Base-by-base conservation (phyloP, 1,140 invertebrate species). In the Hyposmocoma kahamanoa region DNA sequence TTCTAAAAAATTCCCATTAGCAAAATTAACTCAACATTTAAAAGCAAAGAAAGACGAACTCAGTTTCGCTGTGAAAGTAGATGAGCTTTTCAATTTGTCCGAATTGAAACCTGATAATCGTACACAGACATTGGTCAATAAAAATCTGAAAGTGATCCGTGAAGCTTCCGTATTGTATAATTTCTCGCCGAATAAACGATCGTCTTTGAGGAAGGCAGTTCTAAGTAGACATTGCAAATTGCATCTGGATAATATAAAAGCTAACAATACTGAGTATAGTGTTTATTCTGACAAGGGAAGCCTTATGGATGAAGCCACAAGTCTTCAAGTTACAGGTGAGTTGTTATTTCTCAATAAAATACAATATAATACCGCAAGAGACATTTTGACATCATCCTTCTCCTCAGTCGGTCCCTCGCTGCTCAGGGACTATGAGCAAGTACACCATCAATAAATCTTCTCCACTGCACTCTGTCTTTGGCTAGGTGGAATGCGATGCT, bases 251-350 rank as follows among this genome's bases (percentile, higher is more conserved):
- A 45, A 39, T 17, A 30, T 41, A 24, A 0, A 34, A 1, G 42
- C 49, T 9, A 55, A 32, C 22, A 49, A 45, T 8, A 45, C 11
- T 36, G 32, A 41, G n/a, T 39, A 58, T 49, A 59, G 39, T 47
- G 21, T 42, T 3, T 44, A 39, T 41, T 51, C 47, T 6, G 58
- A 69, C 32, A 62, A 47, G 20, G 61, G 54, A 17, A 67, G 63
- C 41, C 22, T 67, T 21, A 58, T 81, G 30, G 75, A 85, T 57
- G 67, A 71, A 26, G 62, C 58, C 17, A 70, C 63, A n/a, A 83
- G 74, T 58, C 66, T 86, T 22, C 84, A 86, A 56, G 79, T 86
- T 45, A 79, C 84, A 55, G 80, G 84, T 84, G 60, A 57, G 34
- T 47, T n/a, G n/a, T n/a, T n/a, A n/a, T n/a, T n/a, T n/a, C n/a